Base-by-base conservation (phyloP, 2,888 invertebrate genomes). In the Catonia carolina region DNA sequence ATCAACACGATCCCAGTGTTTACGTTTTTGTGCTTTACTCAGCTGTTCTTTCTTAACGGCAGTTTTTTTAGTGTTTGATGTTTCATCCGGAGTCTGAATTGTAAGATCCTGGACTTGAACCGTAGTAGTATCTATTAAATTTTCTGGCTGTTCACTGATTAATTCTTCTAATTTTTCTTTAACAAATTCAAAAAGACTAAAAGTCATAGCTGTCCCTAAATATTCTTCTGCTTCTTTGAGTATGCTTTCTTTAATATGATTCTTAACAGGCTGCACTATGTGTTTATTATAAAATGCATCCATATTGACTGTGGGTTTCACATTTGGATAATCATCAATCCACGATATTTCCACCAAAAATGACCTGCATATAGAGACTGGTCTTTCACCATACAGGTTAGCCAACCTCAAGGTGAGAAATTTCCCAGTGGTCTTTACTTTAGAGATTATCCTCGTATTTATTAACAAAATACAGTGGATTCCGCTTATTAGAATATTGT, bases 221-320 rank as follows among this genome's bases (percentile, higher is more conserved):
- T 88, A 87, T 66, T 88, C 86, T 37, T 88, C 83, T 0, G 89
- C 89, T 72, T 92, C 90, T 10, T 77, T 74, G 12, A 76, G 74
- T 0, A 90, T 72, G 52, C 78, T 76, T 7, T 75, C 70, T 10
- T 79, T 68, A 59, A 93, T 81, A 69, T 82, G 84, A 47, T 82
- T 75, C 73, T 92, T 92, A 0, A 90, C 83, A 1, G 77, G 69
- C 35, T 78, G 76, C 60, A 84, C 69, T 94, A 96, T 74, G 72
- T 89, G 86, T 70, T 89, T 87, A 73, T 97, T 97, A 71, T 92
- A 96, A 75, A 96, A 97, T 35, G 89, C 84, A 66, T 94, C 88
- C 79, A 96, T 78, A 73, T 86, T 92, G 60, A 95, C 78, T 20
- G 70, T 75, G 10, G 97, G 95, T 64, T 83, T 79, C 42, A 85